Evolutionary conservation across 2,113 vertebrate species (phyloP).

Genomic region (Melanerpes formicivorus): DNA sequence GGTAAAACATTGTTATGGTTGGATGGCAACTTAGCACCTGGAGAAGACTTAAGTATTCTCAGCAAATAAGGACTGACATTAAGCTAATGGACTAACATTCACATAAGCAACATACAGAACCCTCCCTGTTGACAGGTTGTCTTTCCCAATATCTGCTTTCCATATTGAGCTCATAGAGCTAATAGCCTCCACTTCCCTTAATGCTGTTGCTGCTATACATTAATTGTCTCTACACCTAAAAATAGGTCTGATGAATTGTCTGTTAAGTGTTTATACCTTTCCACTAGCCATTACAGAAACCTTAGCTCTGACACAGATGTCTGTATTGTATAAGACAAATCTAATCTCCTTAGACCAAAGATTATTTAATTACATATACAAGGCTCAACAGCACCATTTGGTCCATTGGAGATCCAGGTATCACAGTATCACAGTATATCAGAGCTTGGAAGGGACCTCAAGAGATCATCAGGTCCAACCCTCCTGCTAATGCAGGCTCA

Average conservation of each 20-base stretch:
- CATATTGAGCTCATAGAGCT: not conserved
- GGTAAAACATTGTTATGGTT: not conserved
- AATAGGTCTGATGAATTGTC: not conserved
- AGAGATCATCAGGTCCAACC: no score
- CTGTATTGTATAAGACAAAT: not conserved
- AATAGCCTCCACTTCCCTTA: not conserved
- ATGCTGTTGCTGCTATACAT: rapidly evolving
- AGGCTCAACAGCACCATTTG: not conserved
- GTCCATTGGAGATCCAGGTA: rapidly evolving
- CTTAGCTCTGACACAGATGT: not conserved
- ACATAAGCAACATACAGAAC: not conserved
- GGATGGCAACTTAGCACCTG: not conserved
- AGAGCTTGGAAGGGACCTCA: no score
- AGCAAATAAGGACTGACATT: not conserved
- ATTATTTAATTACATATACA: not conserved
- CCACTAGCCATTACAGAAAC: not conserved
- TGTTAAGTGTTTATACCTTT: not conserved
- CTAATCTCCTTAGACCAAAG: not conserved
- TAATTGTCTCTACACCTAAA: not conserved
- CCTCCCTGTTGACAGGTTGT: not conserved
- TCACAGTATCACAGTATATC: no score
- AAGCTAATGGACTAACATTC: not conserved
- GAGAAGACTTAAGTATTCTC: not conserved
- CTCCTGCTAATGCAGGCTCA: no score
- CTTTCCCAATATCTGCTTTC: not conserved